Base-by-base conservation (phyloP, 2,113 vertebrate species). In the Chaetodon auriga region DNA sequence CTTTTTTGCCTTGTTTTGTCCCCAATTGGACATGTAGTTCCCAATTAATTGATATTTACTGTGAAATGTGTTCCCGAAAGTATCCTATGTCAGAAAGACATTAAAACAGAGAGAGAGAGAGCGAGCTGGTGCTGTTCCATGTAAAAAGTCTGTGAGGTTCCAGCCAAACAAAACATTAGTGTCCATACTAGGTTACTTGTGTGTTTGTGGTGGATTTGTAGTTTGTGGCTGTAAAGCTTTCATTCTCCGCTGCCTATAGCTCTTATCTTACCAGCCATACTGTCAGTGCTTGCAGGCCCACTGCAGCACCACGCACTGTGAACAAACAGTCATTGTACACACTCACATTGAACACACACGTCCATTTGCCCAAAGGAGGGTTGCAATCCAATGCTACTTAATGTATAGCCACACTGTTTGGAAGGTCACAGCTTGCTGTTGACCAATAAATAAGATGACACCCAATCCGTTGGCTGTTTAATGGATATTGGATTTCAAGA, bases 371-470 rank as follows among this genome's bases (percentile, higher is more conserved):
- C 12, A 63, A 66, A 30, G 45, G 23, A 21, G 38, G 57, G 63
- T 43, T 81, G 48, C 38, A 35, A 49, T 75, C 68, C 74, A 75
- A 1, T 41, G n/a, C 62, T 58, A 61, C 62, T 81, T 75, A 86
- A 84, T 81, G 80, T 77, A 80, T 64, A 79, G 79, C 45, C 5
- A 13, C 54, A 25, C 71, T 84, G 75, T 71, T 84, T 0, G 54
- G 83, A 89, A 90, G 86, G 90, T 90, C 89, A 88, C 35, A 35
- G 53, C 72, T 78, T 78, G 71, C 45, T 77, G 86, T 43, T 62
- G 69, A 19, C 15, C 62, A 68, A 38, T 88, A 87, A 89, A 89
- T 82, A 69, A 72, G 11, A 68, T 55, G 64, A 45, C 68, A 74
- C 54, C 77, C 88, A 75, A 68, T 83, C 68, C 71, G 81, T 69